Percentiles rank a stretch among this genome's conserved stretches.
Conservation (phyloP, 2,113 vertebrate species). For the Sapayoa aenigma region DNA sequence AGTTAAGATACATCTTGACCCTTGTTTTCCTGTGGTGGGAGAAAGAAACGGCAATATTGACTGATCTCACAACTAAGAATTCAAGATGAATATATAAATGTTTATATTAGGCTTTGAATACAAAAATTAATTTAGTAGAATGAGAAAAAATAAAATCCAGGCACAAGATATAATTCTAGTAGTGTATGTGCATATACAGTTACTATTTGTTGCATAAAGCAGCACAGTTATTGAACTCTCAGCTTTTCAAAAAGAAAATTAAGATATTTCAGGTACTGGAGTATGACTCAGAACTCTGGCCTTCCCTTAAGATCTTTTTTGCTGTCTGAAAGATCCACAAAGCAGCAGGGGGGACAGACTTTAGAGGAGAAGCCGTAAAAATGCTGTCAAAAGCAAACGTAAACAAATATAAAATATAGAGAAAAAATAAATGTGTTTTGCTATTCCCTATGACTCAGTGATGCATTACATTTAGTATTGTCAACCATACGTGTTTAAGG, state of each 20-base stretch:
- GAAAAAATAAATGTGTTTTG: neutral
- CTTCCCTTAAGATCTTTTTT: neutral
- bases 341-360: neutral
- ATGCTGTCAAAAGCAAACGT: constrained; percentile 1
- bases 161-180: neutral
- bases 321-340: neutral
- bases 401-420: constrained; percentile 2
- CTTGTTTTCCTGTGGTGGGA: neutral
- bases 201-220: neutral
- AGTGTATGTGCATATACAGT: neutral
- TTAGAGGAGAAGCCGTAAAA: neutral
- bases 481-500: constrained; percentile 25
- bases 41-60: neutral
- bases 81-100: neutral
- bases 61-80: neutral
- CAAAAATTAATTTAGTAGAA: neutral
- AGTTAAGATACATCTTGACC: neutral
- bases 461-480: neutral
- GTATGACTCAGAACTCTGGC: neutral
- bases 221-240: neutral
- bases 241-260: neutral
- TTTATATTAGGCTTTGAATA: neutral
- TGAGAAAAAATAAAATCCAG: neutral
- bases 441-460: neutral
- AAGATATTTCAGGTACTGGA: neutral